Conservation (phyloP, 37 sponge, comb jelly and placozoan genomes). For the Amphimedon queenslandica region DNA sequence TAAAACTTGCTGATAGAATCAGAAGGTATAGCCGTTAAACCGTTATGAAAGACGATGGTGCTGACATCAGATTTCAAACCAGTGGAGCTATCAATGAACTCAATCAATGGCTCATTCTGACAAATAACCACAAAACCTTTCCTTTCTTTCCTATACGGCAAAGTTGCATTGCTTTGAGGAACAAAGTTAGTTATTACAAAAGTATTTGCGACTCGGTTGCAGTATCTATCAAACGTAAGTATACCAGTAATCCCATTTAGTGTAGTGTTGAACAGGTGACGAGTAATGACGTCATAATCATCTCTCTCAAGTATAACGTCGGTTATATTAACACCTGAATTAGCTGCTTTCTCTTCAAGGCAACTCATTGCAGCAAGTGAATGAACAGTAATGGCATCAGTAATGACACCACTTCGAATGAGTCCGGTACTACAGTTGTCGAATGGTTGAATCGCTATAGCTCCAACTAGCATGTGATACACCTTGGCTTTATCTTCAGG, state of each 20-base stretch:
- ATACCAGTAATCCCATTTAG: no score
- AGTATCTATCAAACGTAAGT: no score
- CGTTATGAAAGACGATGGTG: slow-evolving; percentile 31
- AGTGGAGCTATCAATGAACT: neutral
- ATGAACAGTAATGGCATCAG: neutral
- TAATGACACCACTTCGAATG: neutral
- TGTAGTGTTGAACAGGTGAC: no score
- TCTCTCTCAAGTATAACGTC: no score
- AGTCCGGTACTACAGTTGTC: neutral
- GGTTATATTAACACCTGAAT: neutral
- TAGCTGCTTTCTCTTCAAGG: neutral
- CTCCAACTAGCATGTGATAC: neutral
- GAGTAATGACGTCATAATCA: no score
- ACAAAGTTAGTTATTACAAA: no score
- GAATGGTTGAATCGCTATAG: neutral
- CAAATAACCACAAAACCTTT: neutral
- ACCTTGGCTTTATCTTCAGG: neutral
- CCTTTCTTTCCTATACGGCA: no score
- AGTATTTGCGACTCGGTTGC: no score
- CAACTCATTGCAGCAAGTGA: neutral
- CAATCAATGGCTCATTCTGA: neutral
- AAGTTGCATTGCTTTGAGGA: no score
- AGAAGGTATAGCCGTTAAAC: slow-evolving; percentile 7
- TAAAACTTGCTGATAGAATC: slow-evolving; percentile 1
- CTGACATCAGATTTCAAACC: neutral